A percentile compares a stretch with the other conserved stretches of the same genome.
Conservation (phyloP, 2,888 invertebrate species). For the Crossocerus cetratus region DNA sequence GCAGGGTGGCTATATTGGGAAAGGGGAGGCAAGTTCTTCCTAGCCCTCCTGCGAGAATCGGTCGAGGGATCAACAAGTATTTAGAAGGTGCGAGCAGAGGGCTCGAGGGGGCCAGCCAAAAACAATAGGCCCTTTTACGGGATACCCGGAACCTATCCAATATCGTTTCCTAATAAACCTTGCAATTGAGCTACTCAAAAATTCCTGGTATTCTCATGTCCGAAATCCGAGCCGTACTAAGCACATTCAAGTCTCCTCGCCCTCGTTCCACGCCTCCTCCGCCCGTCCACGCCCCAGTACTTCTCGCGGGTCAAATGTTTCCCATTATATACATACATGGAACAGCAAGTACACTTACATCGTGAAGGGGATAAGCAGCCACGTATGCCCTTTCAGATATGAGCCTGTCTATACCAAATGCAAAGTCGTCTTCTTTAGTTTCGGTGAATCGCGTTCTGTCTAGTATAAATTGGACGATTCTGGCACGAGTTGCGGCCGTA, state of each 20-base stretch:
- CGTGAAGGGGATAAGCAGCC: slow-evolving; percentile 92
- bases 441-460: slow-evolving; percentile 90
- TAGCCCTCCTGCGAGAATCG: slow-evolving; percentile 10
- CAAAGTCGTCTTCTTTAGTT: slow-evolving; percentile 83
- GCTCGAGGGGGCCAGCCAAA: not conserved
- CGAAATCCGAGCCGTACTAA: too few species aligned
- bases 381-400: slow-evolving; percentile 85
- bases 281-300: too few species aligned
- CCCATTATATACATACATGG: too few species aligned
- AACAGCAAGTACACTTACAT: slow-evolving; percentile 80
- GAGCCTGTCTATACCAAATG: slow-evolving; percentile 89
- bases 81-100: slow-evolving; percentile 17
- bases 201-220: not conserved
- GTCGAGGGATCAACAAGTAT: slow-evolving; percentile 16
- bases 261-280: too few species aligned
- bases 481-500: slow-evolving; percentile 89
- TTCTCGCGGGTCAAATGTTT: too few species aligned
- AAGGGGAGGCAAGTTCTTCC: not conserved
- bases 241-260: too few species aligned
- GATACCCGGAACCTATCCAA: not conserved
- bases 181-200: not conserved
- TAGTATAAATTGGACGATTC: slow-evolving; percentile 95
- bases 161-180: not conserved
- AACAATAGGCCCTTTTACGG: slow-evolving; percentile 2
- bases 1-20: slow-evolving; percentile 20